These are phyloP conservation scores for Stegastes partitus DNA, from an alignment of 2,113 vertebrate species.

Conservation along the genomic window DNA sequence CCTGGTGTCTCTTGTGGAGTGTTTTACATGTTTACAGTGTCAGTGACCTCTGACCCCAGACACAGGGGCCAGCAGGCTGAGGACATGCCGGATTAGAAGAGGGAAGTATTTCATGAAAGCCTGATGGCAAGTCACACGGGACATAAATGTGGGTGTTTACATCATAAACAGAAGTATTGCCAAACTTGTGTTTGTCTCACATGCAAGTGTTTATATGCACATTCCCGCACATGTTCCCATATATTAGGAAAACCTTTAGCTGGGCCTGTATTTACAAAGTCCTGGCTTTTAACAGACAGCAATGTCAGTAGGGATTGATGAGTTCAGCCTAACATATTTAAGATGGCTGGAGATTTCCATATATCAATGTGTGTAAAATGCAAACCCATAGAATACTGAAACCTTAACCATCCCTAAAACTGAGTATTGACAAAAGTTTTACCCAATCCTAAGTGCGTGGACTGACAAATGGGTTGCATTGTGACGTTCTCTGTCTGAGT, in stretches of 20 bases:
- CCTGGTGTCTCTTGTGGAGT: constrained; percentile 21
- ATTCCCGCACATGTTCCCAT: not conserved
- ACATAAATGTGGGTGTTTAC: constrained; percentile 42
- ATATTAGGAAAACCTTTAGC: not conserved
- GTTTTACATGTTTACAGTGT: constrained; percentile 56
- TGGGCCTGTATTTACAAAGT: not conserved
- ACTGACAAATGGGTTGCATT: not conserved
- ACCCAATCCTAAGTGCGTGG: not conserved
- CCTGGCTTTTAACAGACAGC: no score
- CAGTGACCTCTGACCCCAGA: constrained; percentile 56
- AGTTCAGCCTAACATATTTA: no score
- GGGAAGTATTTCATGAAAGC: constrained; percentile 47
- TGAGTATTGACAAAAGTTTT: not conserved
- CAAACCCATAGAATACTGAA: no score
- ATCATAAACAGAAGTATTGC: not conserved
- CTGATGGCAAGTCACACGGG: constrained; percentile 14
- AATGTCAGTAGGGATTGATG: no score
- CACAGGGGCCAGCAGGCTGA: constrained; percentile 38
- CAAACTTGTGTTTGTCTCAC: constrained; percentile 1
- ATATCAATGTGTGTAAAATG: no score
- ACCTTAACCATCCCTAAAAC: not conserved
- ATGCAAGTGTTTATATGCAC: not conserved
- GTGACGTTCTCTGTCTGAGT: not conserved
- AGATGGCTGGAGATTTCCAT: no score
- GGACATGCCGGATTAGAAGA: constrained; percentile 26